A percentile compares a stretch with the other conserved stretches of the same genome.
phyloP scores from a whole-genome alignment of 2,888 invertebrate species.

The Athalia circularis region DNA sequence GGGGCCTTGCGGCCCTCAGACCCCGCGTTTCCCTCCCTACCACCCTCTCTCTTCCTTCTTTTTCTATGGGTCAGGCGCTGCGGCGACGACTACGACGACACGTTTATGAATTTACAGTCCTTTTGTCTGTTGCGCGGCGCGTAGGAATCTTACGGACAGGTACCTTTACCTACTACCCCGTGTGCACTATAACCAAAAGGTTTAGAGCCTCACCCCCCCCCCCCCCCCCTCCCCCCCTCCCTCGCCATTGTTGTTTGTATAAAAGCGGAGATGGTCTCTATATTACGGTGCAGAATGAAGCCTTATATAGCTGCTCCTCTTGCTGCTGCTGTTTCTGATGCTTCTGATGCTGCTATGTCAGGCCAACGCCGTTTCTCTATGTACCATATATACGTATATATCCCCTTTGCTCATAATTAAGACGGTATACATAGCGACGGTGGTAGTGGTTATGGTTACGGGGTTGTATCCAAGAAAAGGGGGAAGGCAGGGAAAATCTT shows the following conservation, averaged over 20 bases:
- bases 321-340: too few relatives aligned
- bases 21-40: neutral
- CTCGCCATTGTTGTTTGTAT: constrained; percentile 53
- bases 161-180: constrained; percentile 49
- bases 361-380: too few relatives aligned
- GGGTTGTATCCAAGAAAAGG: constrained; percentile 40
- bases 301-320: neutral
- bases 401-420: constrained; percentile 65
- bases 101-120: constrained; percentile 70
- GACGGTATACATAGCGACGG: constrained; percentile 50
- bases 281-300: constrained; percentile 53
- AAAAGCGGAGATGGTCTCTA: constrained; percentile 54
- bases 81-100: constrained; percentile 54
- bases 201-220: constrained; percentile 61
- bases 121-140: constrained; percentile 54
- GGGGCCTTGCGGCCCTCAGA: constrained; percentile 22
- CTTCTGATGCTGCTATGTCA: too few relatives aligned
- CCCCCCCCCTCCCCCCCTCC: too few relatives aligned
- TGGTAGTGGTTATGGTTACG: neutral
- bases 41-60: neutral
- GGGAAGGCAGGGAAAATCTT: constrained; percentile 62
- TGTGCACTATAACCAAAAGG: constrained; percentile 50
- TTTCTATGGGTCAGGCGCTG: neutral
- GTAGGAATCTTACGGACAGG: constrained; percentile 60
- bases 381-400: too few relatives aligned